These are phyloP conservation scores for Temnothorax ravouxi DNA, from an alignment of 2,888 invertebrate genomes.

Conservation along the genomic window DNA sequence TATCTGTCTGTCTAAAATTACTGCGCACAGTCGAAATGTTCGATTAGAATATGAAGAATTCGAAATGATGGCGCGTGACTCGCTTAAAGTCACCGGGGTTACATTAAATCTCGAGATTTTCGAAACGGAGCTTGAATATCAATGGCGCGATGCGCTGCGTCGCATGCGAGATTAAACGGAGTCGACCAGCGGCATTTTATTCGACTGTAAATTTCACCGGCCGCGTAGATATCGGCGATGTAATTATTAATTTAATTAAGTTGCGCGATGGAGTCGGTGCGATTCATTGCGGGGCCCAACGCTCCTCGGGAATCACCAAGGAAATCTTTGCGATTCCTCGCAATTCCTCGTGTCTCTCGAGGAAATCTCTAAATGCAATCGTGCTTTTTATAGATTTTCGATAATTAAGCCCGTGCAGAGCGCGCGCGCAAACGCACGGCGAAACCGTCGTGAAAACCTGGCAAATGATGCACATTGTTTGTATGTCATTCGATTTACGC, in stretches of 20 bases:
- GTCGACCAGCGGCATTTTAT: slow-evolving; percentile 36
- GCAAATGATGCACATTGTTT: slow-evolving; percentile 32
- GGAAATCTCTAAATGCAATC: slow-evolving; percentile 37
- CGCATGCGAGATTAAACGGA: slow-evolving; percentile 40
- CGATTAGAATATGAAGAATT: slow-evolving; percentile 40
- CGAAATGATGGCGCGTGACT: slow-evolving; percentile 23
- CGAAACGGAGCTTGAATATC: slow-evolving; percentile 43
- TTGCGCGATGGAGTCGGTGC: background rate
- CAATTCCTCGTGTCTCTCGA: slow-evolving; percentile 20
- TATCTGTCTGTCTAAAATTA: slow-evolving; percentile 30
- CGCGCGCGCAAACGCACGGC: background rate
- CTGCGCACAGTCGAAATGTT: background rate
- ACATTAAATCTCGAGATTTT: slow-evolving; percentile 46
- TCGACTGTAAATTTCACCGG: slow-evolving; percentile 41
- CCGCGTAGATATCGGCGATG: slow-evolving; percentile 31
- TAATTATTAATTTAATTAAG: slow-evolving; percentile 52
- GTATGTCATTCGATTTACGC: slow-evolving; percentile 21
- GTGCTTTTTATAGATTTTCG: slow-evolving; percentile 50
- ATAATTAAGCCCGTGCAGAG: slow-evolving; percentile 51
- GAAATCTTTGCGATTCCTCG: slow-evolving; percentile 14
- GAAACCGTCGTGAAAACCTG: slow-evolving; percentile 7
- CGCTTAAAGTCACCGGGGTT: slow-evolving; percentile 25
- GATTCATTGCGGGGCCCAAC: slow-evolving; percentile 22
- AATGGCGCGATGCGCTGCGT: background rate
- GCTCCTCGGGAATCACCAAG: slow-evolving; percentile 24